Conservation (phyloP, 2,888 invertebrate species). For the Patella pellucida region DNA sequence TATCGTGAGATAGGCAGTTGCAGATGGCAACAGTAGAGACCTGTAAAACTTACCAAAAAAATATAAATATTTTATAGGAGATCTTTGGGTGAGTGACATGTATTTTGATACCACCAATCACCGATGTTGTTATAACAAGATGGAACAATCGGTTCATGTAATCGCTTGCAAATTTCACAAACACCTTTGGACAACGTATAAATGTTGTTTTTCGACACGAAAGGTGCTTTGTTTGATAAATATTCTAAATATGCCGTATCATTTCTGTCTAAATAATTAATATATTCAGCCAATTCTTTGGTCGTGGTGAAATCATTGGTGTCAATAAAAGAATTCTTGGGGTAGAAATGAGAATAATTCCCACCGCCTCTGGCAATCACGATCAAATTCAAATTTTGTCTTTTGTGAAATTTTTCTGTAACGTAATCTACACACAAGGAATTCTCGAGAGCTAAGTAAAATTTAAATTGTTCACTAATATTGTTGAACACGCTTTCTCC, state of each 20-base stretch:
- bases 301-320: conserved; percentile 15
- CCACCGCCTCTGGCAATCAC: conserved; percentile 32
- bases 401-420: conserved; percentile 32
- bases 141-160: no score
- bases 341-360: conserved; percentile 27
- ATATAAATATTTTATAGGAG: no score
- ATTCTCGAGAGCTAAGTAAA: conserved; percentile 38
- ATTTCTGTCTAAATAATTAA: conserved; percentile 12
- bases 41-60: no score
- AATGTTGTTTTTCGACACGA: not conserved
- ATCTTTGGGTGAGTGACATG: no score
- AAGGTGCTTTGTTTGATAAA: not conserved
- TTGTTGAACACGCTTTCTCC: conserved; percentile 1
- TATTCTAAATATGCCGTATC: not conserved
- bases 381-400: conserved; percentile 21
- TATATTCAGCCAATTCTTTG: conserved; percentile 20
- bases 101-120: no score
- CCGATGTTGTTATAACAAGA: no score
- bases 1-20: no score
- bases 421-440: conserved; percentile 34
- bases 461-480: conserved; percentile 24
- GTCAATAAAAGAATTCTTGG: conserved; percentile 20
- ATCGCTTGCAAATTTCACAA: no score
- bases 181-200: no score
- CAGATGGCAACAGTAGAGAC: no score